phyloP scores from a whole-genome alignment of 2,888 invertebrate genomes.

The Dolichopus griseipennis region DNA sequence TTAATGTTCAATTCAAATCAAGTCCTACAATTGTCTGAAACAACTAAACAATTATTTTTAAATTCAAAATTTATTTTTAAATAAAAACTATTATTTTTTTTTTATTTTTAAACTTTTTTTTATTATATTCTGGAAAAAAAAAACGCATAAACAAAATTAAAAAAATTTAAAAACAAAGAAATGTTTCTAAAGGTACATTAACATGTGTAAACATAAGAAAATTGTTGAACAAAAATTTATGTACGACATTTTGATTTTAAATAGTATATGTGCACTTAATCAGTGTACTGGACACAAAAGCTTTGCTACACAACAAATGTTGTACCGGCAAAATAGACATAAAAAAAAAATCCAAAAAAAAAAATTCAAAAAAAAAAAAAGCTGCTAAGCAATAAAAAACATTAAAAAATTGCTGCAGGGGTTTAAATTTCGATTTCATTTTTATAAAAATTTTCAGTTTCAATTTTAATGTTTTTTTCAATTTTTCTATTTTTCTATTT shows the following conservation, averaged over 20 bases:
- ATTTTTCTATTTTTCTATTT: not conserved
- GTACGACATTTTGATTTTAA: not conserved
- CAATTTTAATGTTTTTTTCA: no score
- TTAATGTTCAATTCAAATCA: no score
- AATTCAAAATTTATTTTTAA: no score
- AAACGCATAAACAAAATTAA: no score
- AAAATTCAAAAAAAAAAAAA: not conserved
- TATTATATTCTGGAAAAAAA: no score
- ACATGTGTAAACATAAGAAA: not conserved
- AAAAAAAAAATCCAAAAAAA: not conserved
- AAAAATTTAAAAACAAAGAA: no score
- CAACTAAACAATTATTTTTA: no score
- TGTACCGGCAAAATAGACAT: no score
- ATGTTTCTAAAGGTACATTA: not conserved
- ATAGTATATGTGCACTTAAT: not conserved
- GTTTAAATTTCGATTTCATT: not conserved
- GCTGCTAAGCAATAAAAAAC: no score
- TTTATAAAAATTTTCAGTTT: not conserved
- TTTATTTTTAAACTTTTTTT: no score
- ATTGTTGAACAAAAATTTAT: not conserved
- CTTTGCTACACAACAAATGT: not conserved
- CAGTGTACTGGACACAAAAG: not conserved
- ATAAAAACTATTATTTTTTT: no score
- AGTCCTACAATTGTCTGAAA: no score
- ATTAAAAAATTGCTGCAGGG: not conserved